phyloP scores from a whole-genome alignment of 1,140 invertebrate genomes.

The Cherax destructor region DNA sequence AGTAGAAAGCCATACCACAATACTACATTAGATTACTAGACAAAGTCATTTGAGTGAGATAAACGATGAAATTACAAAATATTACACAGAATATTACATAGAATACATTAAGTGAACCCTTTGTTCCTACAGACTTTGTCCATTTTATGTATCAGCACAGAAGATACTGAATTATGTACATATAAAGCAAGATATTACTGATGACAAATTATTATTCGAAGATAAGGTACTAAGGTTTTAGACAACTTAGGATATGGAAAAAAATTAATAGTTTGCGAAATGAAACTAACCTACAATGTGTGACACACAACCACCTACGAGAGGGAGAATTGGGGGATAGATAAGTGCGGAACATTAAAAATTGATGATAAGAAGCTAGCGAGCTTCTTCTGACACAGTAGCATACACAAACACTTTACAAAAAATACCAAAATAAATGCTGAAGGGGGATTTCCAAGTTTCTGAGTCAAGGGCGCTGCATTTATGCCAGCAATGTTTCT shows the following conservation, averaged over 20 bases:
- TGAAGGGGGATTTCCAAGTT: slow-evolving; percentile 3
- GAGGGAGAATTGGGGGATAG: slow-evolving; percentile 43
- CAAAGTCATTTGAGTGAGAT: slow-evolving; percentile 25
- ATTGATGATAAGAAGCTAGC: slow-evolving; percentile 7
- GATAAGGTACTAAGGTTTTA: slow-evolving; percentile 27
- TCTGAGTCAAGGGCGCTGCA: slow-evolving; percentile 18
- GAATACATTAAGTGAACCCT: slow-evolving; percentile 4
- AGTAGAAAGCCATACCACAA: slow-evolving; percentile 49
- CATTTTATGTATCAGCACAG: slow-evolving; percentile 34
- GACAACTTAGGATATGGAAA: slow-evolving; percentile 29
- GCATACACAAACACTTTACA: slow-evolving; percentile 16
- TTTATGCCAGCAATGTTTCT: background rate
- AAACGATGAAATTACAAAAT: slow-evolving; percentile 10
- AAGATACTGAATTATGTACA: slow-evolving; percentile 51
- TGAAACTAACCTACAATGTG: slow-evolving; percentile 66
- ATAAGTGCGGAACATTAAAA: slow-evolving; percentile 44
- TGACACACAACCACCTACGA: slow-evolving; percentile 66
- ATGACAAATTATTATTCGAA: slow-evolving; percentile 45
- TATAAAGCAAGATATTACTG: slow-evolving; percentile 45
- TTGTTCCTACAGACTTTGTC: slow-evolving; percentile 39
- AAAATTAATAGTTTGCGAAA: slow-evolving; percentile 45
- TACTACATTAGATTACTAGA: slow-evolving; percentile 30
- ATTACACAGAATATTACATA: slow-evolving; percentile 8
- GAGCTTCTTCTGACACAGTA: slow-evolving; percentile 30
- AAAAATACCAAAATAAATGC: background rate